phyloP scores from a whole-genome alignment of 2,113 vertebrate species.

The Gymnorhina tibicen region DNA sequence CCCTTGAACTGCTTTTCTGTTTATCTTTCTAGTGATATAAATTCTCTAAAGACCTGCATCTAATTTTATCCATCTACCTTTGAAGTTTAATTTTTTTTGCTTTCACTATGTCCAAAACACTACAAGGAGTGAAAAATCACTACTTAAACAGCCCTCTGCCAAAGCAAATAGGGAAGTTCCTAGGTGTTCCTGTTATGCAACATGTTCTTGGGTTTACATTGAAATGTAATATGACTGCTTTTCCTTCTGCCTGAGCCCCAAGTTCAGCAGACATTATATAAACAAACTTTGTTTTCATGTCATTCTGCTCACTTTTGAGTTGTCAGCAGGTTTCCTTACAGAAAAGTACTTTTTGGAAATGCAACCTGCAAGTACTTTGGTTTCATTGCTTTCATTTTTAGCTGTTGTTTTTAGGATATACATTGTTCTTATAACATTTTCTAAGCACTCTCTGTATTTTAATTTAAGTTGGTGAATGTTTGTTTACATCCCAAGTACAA shows the following conservation, averaged over 20 bases:
- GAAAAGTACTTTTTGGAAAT: not conserved
- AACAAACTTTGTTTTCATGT: not conserved
- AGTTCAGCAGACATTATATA: not conserved
- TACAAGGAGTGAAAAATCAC: not conserved
- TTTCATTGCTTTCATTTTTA: not conserved
- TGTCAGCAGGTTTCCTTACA: not conserved
- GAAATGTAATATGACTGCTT: not conserved
- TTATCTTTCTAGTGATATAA: not conserved
- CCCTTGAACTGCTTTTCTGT: not conserved
- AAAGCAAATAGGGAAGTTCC: not conserved
- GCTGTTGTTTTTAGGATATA: not conserved
- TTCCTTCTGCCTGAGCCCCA: not conserved
- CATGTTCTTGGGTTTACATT: not conserved
- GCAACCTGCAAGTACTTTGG: not conserved
- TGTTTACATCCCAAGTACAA: not conserved
- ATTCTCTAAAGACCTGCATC: not conserved
- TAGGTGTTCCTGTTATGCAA: not conserved
- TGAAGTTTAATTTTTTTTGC: not conserved
- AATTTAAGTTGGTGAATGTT: not conserved
- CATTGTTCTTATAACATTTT: not conserved
- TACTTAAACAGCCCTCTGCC: not conserved
- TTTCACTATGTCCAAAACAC: not conserved
- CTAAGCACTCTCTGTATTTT: fast-evolving
- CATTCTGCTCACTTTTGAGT: not conserved
- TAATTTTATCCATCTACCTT: not conserved